phyloP scores from a whole-genome alignment of 2,113 vertebrate genomes.

The Eurypyga helias region DNA sequence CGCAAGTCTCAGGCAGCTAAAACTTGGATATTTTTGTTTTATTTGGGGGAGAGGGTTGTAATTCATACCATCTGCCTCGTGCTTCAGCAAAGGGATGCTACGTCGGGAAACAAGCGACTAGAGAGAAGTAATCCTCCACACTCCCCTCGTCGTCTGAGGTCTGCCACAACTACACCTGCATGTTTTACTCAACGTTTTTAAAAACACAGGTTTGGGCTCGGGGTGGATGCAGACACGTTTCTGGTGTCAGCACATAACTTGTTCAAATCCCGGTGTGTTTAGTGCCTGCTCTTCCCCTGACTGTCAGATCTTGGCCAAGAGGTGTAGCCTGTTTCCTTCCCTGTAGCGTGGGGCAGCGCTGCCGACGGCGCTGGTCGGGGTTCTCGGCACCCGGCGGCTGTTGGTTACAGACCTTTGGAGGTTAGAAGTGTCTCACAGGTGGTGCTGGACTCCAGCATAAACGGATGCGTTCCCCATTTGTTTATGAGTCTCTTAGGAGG shows the following conservation, averaged over 20 bases:
- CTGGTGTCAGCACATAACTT: neutral
- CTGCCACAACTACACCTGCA: rapidly evolving
- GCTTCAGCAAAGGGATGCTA: neutral
- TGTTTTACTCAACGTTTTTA: neutral
- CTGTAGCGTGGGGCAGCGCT: rapidly evolving
- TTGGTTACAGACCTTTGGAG: neutral
- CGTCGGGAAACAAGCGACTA: neutral
- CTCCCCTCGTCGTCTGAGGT: neutral
- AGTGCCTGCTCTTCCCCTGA: neutral
- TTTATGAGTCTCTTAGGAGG: neutral
- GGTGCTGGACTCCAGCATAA: neutral
- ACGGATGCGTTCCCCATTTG: neutral
- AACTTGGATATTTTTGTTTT: neutral
- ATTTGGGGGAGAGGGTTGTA: neutral
- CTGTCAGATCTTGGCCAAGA: neutral
- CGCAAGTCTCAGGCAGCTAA: neutral
- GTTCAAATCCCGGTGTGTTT: neutral
- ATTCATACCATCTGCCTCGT: constrained; percentile 18
- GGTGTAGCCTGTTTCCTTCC: neutral
- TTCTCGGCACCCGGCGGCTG: neutral
- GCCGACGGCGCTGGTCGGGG: rapidly evolving
- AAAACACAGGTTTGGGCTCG: neutral
- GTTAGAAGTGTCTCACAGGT: rapidly evolving
- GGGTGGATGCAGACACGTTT: rapidly evolving
- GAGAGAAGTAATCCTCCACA: too few species aligned